Evolutionary conservation across 2,113 vertebrate species (phyloP), one percentile per base, ranked within the genome.

Genomic region (Trachemys scripta): DNA sequence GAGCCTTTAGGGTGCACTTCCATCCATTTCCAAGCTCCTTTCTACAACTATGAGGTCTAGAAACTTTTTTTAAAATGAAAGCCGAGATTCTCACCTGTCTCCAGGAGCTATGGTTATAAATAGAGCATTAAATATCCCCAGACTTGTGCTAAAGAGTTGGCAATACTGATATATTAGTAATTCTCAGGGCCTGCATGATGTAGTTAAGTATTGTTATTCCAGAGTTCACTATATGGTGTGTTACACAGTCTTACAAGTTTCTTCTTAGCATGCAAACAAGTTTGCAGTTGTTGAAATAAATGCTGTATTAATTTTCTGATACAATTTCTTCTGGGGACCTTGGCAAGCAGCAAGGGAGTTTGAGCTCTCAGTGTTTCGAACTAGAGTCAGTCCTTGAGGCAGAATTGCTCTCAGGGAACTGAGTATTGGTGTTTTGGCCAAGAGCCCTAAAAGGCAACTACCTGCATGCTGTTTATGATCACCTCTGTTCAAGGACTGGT

Each of bases 211-310:
- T 53, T 59, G 1, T 1, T n/a, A 49, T 1, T 87, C 65, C 90
- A 57, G 82, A 65, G 81, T 25, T 50, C 1, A 4, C 2, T 31
- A 19, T 5, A 56, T 54, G 7, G 17, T 0, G 1, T 3, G 4
- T 76, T 25, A 11, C 38, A 72, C 65, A 45, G 38, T 6, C 38
- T 76, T 76, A 38, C 9, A 51, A 20, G 57, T 1, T 78, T 84
- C 14, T 42, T 76, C 22, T 38, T 50, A 1, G 0, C 0, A 75
- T 38, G 14, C n/a, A 11, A 78, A 16, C 27, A 78, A 4, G 20
- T 29, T 90, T 75, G 47, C 2, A 6, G 19, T 19, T 59, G n/a
- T 81, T 49, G 13, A 78, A 78, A 49, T 9, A 31, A 29, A 75
- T 13, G 27, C 49, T 47, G 56, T 0, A 0, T 49, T 31, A 47